Evolutionary conservation across 2,797 vertebrate genomes (phyloP), one percentile per base, ranked within the genome.

Genomic region (Ptychobarbus kaznakovi): DNA sequence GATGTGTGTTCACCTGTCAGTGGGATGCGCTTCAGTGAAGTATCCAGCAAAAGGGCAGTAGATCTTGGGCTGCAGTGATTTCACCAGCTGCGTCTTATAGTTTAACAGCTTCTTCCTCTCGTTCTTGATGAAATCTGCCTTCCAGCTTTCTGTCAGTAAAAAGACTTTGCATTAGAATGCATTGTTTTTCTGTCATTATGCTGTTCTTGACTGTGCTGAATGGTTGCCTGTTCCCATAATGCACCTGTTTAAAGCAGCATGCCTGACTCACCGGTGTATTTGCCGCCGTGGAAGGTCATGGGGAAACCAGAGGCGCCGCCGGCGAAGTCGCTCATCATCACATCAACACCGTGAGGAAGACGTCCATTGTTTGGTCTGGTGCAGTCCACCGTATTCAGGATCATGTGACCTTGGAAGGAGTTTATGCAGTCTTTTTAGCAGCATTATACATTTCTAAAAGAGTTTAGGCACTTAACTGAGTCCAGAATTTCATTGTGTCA

Each of bases 301-400:
- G 96, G 96, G 86, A 97, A 97, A 46, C 96, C 96, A 22, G 96
- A 96, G 1, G 96, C 95, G 3, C 95, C 96, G 16, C 96, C 96
- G 0, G 96, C 95, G 66, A 97, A 96, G 89, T 97, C 96, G 32
- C 94, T 94, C 95, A 96, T 95, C 95, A 96, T 96, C 46, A 97
- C 53, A 61, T 93, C 95, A 80, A 94, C 94, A 1, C 94, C 92
- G 8, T 82, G 69, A 6, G 96, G 96, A 20, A 96, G 92, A 68
- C 89, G 90, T 40, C 94, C 95, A 0, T 94, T 94, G 13, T 96
- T 97, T 15, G 96, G 96, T 25, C 94, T 91, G 74, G 95, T 96
- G 82, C 96, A 96, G 90, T 96, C 96, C 86, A 96, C 96, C 0
- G 95, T 96, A 86, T 96, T 96, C 86, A 96, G 92, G 78, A 96